Base-by-base conservation (phyloP, 2,113 vertebrate genomes). In the Leucosticte australis region DNA sequence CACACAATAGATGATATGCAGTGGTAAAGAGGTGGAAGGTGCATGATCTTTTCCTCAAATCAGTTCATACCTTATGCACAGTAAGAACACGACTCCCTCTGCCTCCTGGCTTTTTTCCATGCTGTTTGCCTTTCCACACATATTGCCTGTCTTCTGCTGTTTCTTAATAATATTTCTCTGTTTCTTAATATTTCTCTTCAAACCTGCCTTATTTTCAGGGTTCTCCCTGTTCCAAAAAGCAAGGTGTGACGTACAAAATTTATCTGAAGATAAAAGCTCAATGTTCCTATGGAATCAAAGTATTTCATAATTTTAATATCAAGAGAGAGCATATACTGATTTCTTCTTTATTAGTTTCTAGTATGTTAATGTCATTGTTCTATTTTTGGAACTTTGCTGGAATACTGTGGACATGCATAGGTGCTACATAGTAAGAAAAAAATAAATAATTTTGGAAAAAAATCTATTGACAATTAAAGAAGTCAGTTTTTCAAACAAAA, bases 221-320 rank as follows among this genome's bases (percentile, higher is more conserved):
- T 70, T 55, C 10, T 74, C 11, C 8, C 7, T 24, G 4, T 56
- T 70, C 9, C 22, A 70, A 70, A 35, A 21, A 62, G 11, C 10
- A 23, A 46, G 4, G 3, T 47, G 3, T 52, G 18, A 60, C 15
- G 8, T 39, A 47, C 6, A 49, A 83, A 80, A 71, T 26, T n/a
- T 15, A 47, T 49, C 8, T 39, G 47, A 49, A 47, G 20, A 75
- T 10, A n/a, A 62, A 78, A 92, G 28, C 7, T 47, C 31, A 42
- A 20, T 46, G 15, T 4, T 47, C 8, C 33, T 59, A 27, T 0
- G 0, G 39, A 53, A 46, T 2, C 4, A 47, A 82, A 69, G 6
- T 22, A 42, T 30, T 74, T 85, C 1, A 46, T 55, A 24, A 59
- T 41, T 73, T 15, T 64, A 84, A 41, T n/a, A 59, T 53, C 31